Conservation (phyloP, 2,113 vertebrate species). For the Pangasianodon hypophthalmus region DNA sequence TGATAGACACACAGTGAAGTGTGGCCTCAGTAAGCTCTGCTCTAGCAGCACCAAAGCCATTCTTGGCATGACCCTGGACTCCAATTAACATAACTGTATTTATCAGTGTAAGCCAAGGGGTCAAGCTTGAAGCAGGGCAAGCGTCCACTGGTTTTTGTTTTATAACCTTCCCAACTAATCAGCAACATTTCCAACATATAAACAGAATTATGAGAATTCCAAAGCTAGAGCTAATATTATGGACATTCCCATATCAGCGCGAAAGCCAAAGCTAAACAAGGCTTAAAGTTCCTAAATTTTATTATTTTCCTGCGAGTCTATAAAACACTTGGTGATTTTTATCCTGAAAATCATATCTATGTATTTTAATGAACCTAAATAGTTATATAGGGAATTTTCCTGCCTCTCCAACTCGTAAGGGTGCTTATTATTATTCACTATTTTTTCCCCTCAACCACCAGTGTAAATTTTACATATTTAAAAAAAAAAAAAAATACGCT, state of each 20-base stretch:
- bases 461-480: neutral
- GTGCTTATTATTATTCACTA: too few relatives aligned
- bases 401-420: too few relatives aligned
- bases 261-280: neutral
- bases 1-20: constrained; percentile 51
- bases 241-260: neutral
- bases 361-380: neutral
- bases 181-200: constrained; percentile 11
- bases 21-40: constrained; percentile 26
- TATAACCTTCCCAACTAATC: constrained; percentile 4
- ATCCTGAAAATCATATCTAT: neutral
- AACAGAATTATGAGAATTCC: neutral
- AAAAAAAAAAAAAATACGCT: too few relatives aligned
- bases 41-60: constrained; percentile 6
- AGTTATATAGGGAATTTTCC: too few relatives aligned
- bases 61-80: constrained; percentile 29
- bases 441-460: neutral
- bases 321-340: neutral
- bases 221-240: neutral
- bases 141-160: neutral
- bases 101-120: constrained; percentile 26
- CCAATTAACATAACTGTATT: constrained; percentile 41
- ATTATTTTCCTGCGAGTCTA: neutral
- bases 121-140: constrained; percentile 15
- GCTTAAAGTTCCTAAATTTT: neutral